Evolutionary conservation across 2,888 invertebrate species (phyloP), one percentile per base, ranked within the genome.

Genomic region (Lissocephala sabroskyi): DNA sequence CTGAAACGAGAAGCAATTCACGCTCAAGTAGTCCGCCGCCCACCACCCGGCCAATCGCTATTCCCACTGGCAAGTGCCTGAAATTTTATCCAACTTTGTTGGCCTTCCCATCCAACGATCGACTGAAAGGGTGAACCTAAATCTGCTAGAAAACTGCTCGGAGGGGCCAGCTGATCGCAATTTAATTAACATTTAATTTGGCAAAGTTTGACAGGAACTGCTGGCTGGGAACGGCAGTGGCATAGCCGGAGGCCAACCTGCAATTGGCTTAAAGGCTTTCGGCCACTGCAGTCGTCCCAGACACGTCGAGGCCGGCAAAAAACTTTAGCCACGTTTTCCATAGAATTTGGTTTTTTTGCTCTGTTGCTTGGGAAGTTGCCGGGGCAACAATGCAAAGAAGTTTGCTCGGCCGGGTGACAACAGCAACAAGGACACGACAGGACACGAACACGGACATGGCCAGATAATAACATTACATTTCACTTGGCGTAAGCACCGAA

Each of bases 101-200:
- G 62, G 56, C 55, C 10, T n/a, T n/a, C n/a, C n/a, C n/a, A n/a
- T n/a, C n/a, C n/a, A n/a, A n/a, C n/a, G n/a, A n/a, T n/a, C n/a
- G 17, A 16, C 2, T 36, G 14, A 74, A 74, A 71, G 62, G 51
- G 48, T 37, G 45, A 45, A 13, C 17, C 49, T 36, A 18, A 51
- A 29, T 41, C n/a, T n/a, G n/a, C n/a, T n/a, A n/a, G n/a, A 45
- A 40, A 52, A 44, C n/a, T 30, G 30, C 30, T 3, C 9, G 10
- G 10, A 3, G 10, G 30, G 13, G 18, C 45, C 41, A 35, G 32
- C 56, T 56, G 68, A 55, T 68, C 54, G 55, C 64, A 62, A 66
- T 70, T 66, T 64, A 70, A 70, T 70, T 70, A 74, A 74, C 70
- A 70, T 68, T 74, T 68, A 68, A 68, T 74, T 68, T 74, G 52